Evolutionary conservation across 2,797 vertebrate genomes (phyloP).

Genomic region (Pogonophryne albipinna): DNA sequence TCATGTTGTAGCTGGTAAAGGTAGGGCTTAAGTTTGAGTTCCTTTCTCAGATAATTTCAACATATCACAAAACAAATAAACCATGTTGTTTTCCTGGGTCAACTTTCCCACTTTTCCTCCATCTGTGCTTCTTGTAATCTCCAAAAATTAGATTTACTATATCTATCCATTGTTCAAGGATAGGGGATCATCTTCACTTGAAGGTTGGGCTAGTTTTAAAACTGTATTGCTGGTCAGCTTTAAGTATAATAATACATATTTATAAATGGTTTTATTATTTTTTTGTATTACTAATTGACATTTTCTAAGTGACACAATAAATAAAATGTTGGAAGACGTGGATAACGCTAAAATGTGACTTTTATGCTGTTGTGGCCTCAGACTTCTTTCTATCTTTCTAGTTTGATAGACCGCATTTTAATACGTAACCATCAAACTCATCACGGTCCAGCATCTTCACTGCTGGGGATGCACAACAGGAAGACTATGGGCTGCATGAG

Average conservation of each 20-base stretch:
- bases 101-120: too few species aligned
- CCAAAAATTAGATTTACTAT: too few species aligned
- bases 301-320: neutral
- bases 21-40: neutral
- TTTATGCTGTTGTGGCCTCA: neutral
- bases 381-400: neutral
- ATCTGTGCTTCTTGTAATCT: too few species aligned
- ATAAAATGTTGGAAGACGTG: neutral
- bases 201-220: neutral
- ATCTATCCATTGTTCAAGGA: too few species aligned
- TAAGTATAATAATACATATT: neutral
- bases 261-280: neutral
- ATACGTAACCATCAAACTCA: constrained; percentile 45
- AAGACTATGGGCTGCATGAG: constrained; percentile 45
- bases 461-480: constrained; percentile 58
- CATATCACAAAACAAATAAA: too few species aligned
- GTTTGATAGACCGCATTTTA: constrained; percentile 20
- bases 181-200: too few species aligned
- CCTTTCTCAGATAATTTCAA: too few species aligned
- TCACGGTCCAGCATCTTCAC: constrained; percentile 39
- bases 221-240: neutral
- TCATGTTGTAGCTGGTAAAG: neutral
- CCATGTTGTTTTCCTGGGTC: too few species aligned
- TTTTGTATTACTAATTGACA: neutral
- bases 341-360: neutral